Evolutionary conservation across 2,888 invertebrate genomes (phyloP).

Genomic region (Cheilosia variabilis): DNA sequence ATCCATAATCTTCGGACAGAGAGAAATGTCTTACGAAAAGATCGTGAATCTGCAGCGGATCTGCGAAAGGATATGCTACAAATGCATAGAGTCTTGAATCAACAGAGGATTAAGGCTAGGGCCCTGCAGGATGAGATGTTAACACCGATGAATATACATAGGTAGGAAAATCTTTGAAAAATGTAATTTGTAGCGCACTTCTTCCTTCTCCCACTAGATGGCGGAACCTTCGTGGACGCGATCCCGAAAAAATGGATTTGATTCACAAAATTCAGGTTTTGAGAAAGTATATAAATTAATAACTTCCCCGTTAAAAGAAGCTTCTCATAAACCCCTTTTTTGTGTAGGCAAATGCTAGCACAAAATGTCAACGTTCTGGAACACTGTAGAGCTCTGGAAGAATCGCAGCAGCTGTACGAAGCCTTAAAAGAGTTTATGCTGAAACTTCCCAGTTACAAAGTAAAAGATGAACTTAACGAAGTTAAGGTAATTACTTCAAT

Average conservation of each 20-base stretch:
- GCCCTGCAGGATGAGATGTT: constrained; percentile 95
- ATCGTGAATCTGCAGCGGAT: constrained; percentile 92
- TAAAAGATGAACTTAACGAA: constrained; percentile 81
- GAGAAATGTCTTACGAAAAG: constrained; percentile 88
- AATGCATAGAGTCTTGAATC: constrained; percentile 91
- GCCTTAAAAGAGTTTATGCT: constrained; percentile 82
- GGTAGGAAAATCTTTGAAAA: constrained; percentile 65
- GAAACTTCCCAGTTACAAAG: constrained; percentile 82
- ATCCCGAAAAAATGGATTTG: constrained; percentile 92
- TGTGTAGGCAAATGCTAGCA: constrained; percentile 80
- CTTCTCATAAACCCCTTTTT: not conserved
- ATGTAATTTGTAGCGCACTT: not conserved
- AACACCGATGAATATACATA: constrained; percentile 95
- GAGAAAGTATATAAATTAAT: constrained; percentile 86
- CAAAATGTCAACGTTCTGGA: constrained; percentile 81
- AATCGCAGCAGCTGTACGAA: constrained; percentile 81
- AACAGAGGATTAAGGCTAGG: constrained; percentile 92
- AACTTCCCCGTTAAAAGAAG: not conserved
- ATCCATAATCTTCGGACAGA: constrained; percentile 91
- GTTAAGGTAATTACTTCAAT: constrained; percentile 78
- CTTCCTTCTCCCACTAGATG: constrained; percentile 85
- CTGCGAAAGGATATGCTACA: constrained; percentile 88
- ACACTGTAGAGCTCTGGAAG: constrained; percentile 80
- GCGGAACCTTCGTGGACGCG: constrained; percentile 94
- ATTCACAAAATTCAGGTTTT: constrained; percentile 92